phyloP scores from a whole-genome alignment of 2,113 vertebrate species.

The Pipra filicauda region DNA sequence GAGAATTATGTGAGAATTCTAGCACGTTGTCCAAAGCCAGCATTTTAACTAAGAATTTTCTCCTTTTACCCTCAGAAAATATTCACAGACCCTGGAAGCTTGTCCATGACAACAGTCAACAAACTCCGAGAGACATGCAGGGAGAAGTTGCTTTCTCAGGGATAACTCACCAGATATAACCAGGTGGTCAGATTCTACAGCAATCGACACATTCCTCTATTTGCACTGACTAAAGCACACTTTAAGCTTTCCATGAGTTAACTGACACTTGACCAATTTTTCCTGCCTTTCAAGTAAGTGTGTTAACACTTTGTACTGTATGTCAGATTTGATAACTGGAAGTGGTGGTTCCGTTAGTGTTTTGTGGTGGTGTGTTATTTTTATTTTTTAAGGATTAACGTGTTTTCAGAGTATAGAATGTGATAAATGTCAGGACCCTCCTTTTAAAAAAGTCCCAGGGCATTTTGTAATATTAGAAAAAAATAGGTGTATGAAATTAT shows the following conservation, averaged over 20 bases:
- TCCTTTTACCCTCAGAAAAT: slow-evolving; percentile 80
- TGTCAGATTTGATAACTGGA: background rate
- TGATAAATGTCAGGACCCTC: background rate
- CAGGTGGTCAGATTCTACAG: background rate
- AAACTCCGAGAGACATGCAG: slow-evolving; percentile 83
- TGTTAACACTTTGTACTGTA: slow-evolving; percentile 38
- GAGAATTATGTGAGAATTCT: background rate
- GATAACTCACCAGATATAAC: slow-evolving; percentile 1
- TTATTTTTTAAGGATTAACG: background rate
- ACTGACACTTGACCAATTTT: slow-evolving; percentile 50
- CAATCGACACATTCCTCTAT: slow-evolving; percentile 64
- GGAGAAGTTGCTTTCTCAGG: slow-evolving; percentile 74
- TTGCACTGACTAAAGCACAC: slow-evolving; percentile 57
- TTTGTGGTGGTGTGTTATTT: background rate
- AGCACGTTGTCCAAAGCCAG: background rate
- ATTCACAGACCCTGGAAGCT: slow-evolving; percentile 87
- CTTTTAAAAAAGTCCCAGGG: slow-evolving; percentile 16
- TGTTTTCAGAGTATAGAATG: background rate
- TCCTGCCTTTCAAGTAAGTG: slow-evolving; percentile 34
- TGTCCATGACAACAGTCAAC: slow-evolving; percentile 81
- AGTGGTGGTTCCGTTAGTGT: background rate
- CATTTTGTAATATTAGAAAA: slow-evolving; percentile 48
- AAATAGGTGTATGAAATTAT: background rate
- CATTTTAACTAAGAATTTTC: background rate
- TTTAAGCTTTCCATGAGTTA: slow-evolving; percentile 49